Evolutionary conservation across 2,113 vertebrate species (phyloP), one percentile per base, ranked within the genome.

Genomic region (Rhizomys pruinosus): DNA sequence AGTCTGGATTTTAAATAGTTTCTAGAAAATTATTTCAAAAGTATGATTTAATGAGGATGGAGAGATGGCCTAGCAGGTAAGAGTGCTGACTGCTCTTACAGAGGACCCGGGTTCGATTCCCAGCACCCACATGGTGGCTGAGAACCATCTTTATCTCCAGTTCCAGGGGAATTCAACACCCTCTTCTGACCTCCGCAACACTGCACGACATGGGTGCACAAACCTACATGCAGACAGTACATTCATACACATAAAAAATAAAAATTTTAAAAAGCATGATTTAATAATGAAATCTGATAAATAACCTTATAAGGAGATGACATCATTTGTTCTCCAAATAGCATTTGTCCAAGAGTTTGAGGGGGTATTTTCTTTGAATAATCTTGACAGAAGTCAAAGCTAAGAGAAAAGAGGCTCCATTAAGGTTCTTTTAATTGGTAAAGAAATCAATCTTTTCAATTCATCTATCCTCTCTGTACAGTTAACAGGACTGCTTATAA

Each of bases 331-430:
- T 99, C 99, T 74, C 99, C 99, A 97, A 99, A 99, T 19, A 99
- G 95, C 61, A 99, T 98, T 98, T 99, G 99, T 59, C 99, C 99
- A 63, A 99, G 98, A 96, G 99, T 99, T 97, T 99, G 99, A 7
- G 99, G 99, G 3, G 99, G 98, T 84, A 98, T 98, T 94, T 91
- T 98, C 95, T 99, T 99, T 78, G 97, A 73, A 0, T 4, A 92
- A 86, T 99, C 99, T 98, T 99, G 98, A 97, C 99, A 99, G 94
- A 99, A 99, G 95, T 99, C 99, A 98, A 99, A 99, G 95, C 99
- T 99, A 79, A 44, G 90, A 97, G 47, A 96, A 90, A 74, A 16
- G 2, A 68, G 27, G 17, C 42, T 95, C 27, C 47, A 94, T 22
- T 82, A 92, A 86, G 69, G 57, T 22, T 66, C 47, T 32, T 52